These are phyloP conservation scores for Ernsta delagoae DNA, from an alignment of 2,888 invertebrate species.

Conservation along the genomic window DNA sequence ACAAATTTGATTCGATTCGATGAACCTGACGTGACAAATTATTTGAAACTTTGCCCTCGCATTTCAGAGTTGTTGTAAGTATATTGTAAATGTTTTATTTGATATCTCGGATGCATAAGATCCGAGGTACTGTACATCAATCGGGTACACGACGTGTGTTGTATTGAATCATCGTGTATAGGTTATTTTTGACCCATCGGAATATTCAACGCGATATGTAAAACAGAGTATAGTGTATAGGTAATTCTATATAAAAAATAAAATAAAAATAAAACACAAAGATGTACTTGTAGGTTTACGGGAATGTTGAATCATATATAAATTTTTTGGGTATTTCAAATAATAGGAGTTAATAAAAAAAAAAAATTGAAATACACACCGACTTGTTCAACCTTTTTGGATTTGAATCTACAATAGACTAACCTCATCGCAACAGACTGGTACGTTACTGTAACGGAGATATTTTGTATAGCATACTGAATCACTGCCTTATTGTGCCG, in stretches of 20 bases:
- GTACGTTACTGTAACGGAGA: constrained; percentile 76
- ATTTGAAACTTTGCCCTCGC: constrained; percentile 73
- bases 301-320: constrained; percentile 80
- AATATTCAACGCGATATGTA: constrained; percentile 75
- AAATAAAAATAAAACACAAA: constrained; percentile 62
- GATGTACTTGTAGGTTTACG: constrained; percentile 82
- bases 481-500: constrained; percentile 84
- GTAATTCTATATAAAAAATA: constrained; percentile 69
- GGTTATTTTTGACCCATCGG: constrained; percentile 74
- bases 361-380: constrained; percentile 58
- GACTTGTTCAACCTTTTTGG: constrained; percentile 82
- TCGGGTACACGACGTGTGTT: constrained; percentile 45
- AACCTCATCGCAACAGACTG: constrained; percentile 83
- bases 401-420: constrained; percentile 83
- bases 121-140: constrained; percentile 53
- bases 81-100: constrained; percentile 63
- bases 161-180: constrained; percentile 53
- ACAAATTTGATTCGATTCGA: constrained; percentile 66
- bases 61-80: constrained; percentile 74
- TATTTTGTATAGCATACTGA: constrained; percentile 84
- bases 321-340: constrained; percentile 72
- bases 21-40: constrained; percentile 50
- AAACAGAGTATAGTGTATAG: constrained; percentile 78
- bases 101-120: constrained; percentile 55
- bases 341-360: constrained; percentile 76